A percentile compares a stretch with the other conserved stretches of the same genome.
Conservation (phyloP, 2,113 vertebrate species). For the Laticauda colubrina region DNA sequence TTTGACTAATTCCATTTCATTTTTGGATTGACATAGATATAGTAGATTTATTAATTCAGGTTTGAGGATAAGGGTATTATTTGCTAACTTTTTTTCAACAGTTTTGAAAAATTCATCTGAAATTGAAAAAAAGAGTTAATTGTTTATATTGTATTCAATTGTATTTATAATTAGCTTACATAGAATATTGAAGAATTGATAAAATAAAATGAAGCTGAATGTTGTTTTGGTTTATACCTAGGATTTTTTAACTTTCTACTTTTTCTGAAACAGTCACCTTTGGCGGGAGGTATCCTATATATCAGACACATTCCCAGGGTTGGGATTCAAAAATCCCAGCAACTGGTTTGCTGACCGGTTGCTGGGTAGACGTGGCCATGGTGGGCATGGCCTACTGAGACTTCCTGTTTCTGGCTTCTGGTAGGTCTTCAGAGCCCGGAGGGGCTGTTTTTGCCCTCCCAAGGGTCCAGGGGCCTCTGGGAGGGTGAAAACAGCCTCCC, state of each 20-base stretch:
- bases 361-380: no score
- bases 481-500: no score
- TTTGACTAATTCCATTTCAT: constrained; percentile 80
- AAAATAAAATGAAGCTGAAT: neutral
- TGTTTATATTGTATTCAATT: neutral
- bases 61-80: constrained; percentile 75
- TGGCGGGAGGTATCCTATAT: neutral
- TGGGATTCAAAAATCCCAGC: no score
- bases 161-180: neutral
- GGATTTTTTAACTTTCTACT: neutral
- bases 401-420: no score
- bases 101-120: constrained; percentile 78
- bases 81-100: constrained; percentile 78
- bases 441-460: no score
- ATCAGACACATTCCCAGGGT: neutral
- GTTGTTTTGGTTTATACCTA: neutral
- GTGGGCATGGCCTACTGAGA: no score
- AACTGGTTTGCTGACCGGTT: no score
- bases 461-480: no score
- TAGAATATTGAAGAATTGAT: neutral
- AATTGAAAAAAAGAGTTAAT: constrained; percentile 46
- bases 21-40: constrained; percentile 80
- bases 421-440: no score
- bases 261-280: neutral
- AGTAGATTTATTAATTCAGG: constrained; percentile 83